Evolutionary conservation across 2,888 invertebrate genomes (phyloP), one percentile per base, ranked within the genome.

Genomic region (Peribatodes rhomboidaria): DNA sequence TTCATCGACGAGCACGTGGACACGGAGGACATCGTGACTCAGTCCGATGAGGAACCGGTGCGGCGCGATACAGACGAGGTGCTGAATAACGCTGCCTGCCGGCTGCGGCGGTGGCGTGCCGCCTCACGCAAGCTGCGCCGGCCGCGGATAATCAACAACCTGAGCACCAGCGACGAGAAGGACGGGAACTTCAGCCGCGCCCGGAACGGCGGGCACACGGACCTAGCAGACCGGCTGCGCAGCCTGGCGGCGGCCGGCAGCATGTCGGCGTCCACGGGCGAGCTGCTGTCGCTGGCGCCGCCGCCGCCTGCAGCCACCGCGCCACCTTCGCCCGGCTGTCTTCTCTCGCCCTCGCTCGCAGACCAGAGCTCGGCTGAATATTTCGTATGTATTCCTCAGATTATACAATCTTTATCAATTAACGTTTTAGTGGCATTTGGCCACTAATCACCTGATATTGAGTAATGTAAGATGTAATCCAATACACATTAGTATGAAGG

Each of bases 81-180:
- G 64, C 74, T 89, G 41, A 90, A 89, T 75, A 93, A 90, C 71
- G 92, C 91, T 1, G 93, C 91, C 37, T 91, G 94, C 71, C 87
- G 94, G 59, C 81, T 94, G 76, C 87, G 92, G 68, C 81, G 93
- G 50, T 93, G 94, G 86, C 90, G 93, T 39, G 94, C 94, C 49
- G 90, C 94, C 2, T 90, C 94, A 14, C 84, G 94, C 50, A 92
- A 94, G 74, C 83, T 94, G 37, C 89, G 92, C 1, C 90, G 85
- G 72, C 94, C 83, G 70, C 82, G 87, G 73, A 94, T 85, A 41
- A 94, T 94, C 54, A 93, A 94, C 76, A 94, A 94, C 69, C 84
- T 92, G 61, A 86, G 85, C 72, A 83, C 85, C 3, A 80, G 78
- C 44, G 87, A 84, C 33, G 86, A 85, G 46, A 85, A 85, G 62